These are phyloP conservation scores for Drosophila tanythrix DNA, from an alignment of 2,888 invertebrate genomes.

Conservation along the genomic window DNA sequence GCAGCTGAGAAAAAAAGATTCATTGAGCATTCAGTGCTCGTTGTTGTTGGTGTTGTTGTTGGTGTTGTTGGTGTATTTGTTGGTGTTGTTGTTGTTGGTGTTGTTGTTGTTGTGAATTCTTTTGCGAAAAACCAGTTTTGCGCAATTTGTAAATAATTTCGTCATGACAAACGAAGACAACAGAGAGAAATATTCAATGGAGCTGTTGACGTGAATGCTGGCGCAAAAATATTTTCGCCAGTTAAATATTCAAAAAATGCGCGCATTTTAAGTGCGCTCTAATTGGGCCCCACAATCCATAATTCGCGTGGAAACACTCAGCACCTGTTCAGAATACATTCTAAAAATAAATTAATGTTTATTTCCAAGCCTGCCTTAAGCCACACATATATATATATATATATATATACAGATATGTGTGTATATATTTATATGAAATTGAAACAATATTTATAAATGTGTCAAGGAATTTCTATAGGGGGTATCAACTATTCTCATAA, in stretches of 20 bases:
- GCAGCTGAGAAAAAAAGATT: constrained; percentile 44
- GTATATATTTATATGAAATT: background rate
- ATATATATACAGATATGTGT: background rate
- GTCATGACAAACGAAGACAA: constrained; percentile 57
- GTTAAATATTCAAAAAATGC: constrained; percentile 45
- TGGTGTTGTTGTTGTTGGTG: constrained; percentile 6
- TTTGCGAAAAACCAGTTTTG: constrained; percentile 59
- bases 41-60: constrained; percentile 8
- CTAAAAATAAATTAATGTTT: background rate
- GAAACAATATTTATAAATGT: background rate
- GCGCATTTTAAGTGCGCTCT: constrained; percentile 58
- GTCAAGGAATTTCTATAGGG: background rate
- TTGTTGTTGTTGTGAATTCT: constrained; percentile 29
- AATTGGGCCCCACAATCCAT: constrained; percentile 54
- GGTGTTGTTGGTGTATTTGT: background rate
- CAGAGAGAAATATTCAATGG: constrained; percentile 26
- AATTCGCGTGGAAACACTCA: constrained; percentile 55
- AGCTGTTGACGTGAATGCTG: constrained; percentile 10
- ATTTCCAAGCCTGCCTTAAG: background rate
- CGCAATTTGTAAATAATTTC: constrained; percentile 74
- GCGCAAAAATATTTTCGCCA: constrained; percentile 39
- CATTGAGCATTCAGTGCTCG: constrained; percentile 49
- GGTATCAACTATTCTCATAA: background rate
- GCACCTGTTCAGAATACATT: constrained; percentile 28
- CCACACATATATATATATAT: constrained; percentile 1